A percentile compares a stretch with the other conserved stretches of the same genome.
Conservation (phyloP, 2,113 vertebrate genomes). For the Leptosomus discolor region DNA sequence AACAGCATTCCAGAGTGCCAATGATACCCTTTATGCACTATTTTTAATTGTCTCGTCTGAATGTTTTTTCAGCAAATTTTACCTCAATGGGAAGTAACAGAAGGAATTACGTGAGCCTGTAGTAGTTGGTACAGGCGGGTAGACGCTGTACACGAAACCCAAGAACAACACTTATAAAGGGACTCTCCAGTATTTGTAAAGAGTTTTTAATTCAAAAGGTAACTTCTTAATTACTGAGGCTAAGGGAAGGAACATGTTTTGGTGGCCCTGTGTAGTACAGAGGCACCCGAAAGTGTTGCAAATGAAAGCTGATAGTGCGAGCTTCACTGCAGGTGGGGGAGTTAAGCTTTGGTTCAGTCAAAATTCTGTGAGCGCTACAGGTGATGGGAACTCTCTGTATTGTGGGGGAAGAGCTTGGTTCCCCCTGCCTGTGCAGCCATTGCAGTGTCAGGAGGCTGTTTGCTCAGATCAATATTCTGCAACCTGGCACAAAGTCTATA, state of each 20-base stretch:
- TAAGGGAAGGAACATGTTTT: not conserved
- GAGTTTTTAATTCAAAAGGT: not conserved
- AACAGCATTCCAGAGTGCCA: slow-evolving; percentile 14
- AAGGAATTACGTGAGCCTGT: not conserved
- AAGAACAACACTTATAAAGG: not conserved
- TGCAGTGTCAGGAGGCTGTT: not conserved
- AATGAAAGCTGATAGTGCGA: not conserved
- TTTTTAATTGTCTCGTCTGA: not conserved
- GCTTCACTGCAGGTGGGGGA: fast-evolving
- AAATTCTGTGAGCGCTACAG: fast-evolving
- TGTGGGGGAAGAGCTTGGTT: not conserved
- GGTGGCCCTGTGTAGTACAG: not conserved
- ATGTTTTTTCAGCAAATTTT: not conserved
- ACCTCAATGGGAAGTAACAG: not conserved
- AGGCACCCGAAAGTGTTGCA: not conserved
- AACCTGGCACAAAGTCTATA: not conserved
- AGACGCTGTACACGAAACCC: not conserved
- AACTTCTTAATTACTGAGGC: not conserved
- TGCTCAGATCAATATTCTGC: not conserved
- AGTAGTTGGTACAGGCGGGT: not conserved
- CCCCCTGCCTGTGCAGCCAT: not conserved
- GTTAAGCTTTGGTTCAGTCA: not conserved
- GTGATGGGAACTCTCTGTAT: not conserved
- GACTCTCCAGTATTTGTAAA: not conserved
- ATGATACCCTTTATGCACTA: not conserved